Evolutionary conservation across 2,797 vertebrate species (phyloP).

Genomic region (Gadopsis bispinosus): DNA sequence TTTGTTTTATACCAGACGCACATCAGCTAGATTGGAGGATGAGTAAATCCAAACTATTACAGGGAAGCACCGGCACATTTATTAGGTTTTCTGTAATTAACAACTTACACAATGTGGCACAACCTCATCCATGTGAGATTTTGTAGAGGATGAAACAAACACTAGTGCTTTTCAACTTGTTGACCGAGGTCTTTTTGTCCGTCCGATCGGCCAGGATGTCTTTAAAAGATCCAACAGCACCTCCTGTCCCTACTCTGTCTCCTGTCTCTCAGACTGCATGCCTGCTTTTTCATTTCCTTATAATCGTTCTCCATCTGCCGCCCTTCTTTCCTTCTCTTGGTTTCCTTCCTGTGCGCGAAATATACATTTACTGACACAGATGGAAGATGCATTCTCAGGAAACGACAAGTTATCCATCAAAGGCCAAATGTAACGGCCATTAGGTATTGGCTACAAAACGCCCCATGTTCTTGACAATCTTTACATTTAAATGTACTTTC

Average conservation of each 20-base stretch:
- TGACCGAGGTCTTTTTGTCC: neutral
- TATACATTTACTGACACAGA: slow-evolving; percentile 21
- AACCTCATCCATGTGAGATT: neutral
- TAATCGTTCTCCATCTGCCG: slow-evolving; percentile 15
- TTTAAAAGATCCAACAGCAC: slow-evolving; percentile 22
- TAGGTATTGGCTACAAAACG: neutral
- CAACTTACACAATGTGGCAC: neutral
- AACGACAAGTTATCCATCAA: neutral
- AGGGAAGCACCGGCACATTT: neutral
- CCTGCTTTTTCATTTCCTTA: slow-evolving; percentile 8
- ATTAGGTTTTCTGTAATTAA: neutral
- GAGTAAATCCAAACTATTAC: neutral
- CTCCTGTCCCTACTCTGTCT: slow-evolving; percentile 54
- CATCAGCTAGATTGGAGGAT: neutral
- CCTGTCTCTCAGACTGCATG: slow-evolving; percentile 19
- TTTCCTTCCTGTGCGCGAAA: slow-evolving; percentile 42
- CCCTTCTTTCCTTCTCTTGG: slow-evolving; percentile 3
- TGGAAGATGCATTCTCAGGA: neutral
- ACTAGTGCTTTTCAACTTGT: neutral
- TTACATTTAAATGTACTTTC: neutral
- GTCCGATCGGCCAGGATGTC: slow-evolving; percentile 47
- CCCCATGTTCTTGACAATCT: no score
- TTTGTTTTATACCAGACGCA: neutral
- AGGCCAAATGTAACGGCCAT: neutral
- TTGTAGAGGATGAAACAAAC: neutral